Evolutionary conservation across 2,888 invertebrate species (phyloP), one percentile per base, ranked within the genome.

Genomic region (Limnephilus auricula): DNA sequence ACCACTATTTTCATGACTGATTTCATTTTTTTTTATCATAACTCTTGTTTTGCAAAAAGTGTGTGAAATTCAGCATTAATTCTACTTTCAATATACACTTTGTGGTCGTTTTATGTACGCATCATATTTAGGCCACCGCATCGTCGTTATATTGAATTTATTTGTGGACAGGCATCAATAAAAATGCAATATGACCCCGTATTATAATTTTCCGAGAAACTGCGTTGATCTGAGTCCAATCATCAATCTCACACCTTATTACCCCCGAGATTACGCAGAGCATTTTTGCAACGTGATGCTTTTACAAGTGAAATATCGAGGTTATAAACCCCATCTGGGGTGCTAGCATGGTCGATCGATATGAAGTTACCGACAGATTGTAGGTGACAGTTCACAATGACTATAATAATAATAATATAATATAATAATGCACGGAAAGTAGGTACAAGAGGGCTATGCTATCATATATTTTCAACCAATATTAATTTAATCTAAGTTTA

Each of bases 191-290:
- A 78, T 65, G 15, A 32, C 18, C 34, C 82, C 82, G 18, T 82
- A 82, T 82, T 82, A 37, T 37, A 34, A 34, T 34, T 25, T 82
- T 34, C 82, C 25, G 25, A 34, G 34, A 82, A 82, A 25, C 32
- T 82, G 82, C 82, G 15, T 82, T 82, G 82, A 37, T 82, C 34
- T 25, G 25, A 65, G 9, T n/a, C 65, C 65, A 65, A 65, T 65
- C 86, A 86, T 86, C 50, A 86, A 86, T 86, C 86, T 86, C 18
- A n/a, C 86, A 86, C 50, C 50, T 86, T 86, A 86, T 86, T 86
- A 86, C 50, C n/a, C 86, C 50, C 5, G 65, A 86, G 86, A 86
- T 65, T 65, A 86, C 32, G 50, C 31, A 6, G 65, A 31, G 65
- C 86, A 50, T 86, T 86, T 86, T 86, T 50, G 45, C 50, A 25